Conservation (phyloP, 1,140 invertebrate genomes). For the Drosophila tsacasi region DNA sequence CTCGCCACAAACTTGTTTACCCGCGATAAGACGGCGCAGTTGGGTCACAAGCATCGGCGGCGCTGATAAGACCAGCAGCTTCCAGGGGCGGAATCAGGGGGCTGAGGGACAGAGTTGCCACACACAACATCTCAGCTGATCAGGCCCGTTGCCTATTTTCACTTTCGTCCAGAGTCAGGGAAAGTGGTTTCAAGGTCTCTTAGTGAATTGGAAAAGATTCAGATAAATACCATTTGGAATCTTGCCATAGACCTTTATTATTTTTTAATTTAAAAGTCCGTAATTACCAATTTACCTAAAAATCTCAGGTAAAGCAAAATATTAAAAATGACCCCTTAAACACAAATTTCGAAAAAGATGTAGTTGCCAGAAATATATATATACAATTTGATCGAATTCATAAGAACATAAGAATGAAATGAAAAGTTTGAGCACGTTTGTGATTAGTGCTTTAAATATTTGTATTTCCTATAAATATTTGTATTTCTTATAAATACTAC, state of each 20-base stretch:
- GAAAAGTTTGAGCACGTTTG: too few species aligned
- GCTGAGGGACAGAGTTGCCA: too few species aligned
- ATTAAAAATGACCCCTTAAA: background rate
- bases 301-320: too few species aligned
- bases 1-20: conserved; percentile 59
- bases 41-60: conserved; percentile 50
- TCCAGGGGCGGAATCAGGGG: background rate
- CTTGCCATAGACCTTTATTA: too few species aligned
- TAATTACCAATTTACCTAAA: too few species aligned
- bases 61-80: conserved; percentile 37
- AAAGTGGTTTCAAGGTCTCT: background rate
- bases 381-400: too few species aligned
- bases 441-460: background rate
- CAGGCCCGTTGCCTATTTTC: background rate
- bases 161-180: background rate
- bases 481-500: background rate
- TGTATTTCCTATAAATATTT: too few species aligned
- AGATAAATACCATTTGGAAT: too few species aligned
- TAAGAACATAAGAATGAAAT: too few species aligned
- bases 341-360: background rate
- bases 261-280: background rate
- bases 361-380: background rate
- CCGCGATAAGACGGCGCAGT: conserved; percentile 48
- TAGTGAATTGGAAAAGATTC: background rate
- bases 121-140: background rate